These are phyloP conservation scores for Patagioenas fasciata DNA, from an alignment of 2,113 vertebrate species.

Conservation along the genomic window DNA sequence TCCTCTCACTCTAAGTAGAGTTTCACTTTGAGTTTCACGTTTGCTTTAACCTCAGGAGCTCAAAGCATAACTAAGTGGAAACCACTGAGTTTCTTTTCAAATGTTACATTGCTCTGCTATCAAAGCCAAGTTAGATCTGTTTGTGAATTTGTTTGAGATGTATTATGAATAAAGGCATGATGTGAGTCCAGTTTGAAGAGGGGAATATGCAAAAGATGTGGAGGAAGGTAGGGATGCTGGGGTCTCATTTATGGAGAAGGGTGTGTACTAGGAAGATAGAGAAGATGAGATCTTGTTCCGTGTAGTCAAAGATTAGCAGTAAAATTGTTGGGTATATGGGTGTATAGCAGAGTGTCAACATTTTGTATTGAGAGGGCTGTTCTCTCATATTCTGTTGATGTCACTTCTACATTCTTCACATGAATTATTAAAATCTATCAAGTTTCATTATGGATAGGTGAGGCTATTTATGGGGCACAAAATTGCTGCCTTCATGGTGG, in stretches of 20 bases:
- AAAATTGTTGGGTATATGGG: background rate
- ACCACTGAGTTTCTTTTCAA: slow-evolving; percentile 1
- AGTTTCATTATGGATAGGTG: background rate
- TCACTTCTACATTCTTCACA: background rate
- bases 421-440: background rate
- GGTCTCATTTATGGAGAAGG: background rate
- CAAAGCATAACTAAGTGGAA: slow-evolving; percentile 6
- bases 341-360: background rate
- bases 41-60: slow-evolving; percentile 33
- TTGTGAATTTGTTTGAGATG: background rate
- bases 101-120: background rate
- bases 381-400: background rate
- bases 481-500: background rate
- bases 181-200: background rate
- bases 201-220: background rate
- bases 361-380: background rate
- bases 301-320: background rate
- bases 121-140: background rate
- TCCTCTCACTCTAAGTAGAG: background rate
- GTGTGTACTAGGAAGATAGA: background rate
- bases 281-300: background rate
- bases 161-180: background rate
- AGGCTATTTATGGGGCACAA: background rate
- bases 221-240: background rate
- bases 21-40: slow-evolving; percentile 34